A percentile compares a stretch with the other conserved stretches of the same genome.
Evolutionary conservation across 2,113 vertebrate species (phyloP).

Genomic region (Callopanchax toddi): DNA sequence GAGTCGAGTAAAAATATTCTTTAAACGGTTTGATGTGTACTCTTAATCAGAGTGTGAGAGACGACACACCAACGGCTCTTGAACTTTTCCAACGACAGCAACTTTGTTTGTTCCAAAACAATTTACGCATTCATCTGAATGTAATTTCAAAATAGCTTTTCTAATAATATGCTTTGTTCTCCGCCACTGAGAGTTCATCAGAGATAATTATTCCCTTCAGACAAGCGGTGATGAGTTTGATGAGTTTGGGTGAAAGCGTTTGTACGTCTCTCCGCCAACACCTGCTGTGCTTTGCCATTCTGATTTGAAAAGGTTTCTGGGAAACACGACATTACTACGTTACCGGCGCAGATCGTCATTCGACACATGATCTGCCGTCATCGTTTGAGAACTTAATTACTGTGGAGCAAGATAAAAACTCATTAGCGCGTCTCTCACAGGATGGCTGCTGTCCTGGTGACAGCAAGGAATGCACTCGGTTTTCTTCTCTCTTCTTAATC

Average conservation of each 20-base stretch:
- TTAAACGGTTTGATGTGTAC: background rate
- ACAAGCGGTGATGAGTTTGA: slow-evolving; percentile 2
- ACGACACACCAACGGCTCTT: too few species aligned
- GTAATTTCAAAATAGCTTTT: slow-evolving; percentile 21
- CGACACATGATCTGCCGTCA: slow-evolving; percentile 30
- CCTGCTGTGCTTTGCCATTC: slow-evolving; percentile 19
- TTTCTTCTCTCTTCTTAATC: slow-evolving; percentile 36
- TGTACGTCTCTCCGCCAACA: slow-evolving; percentile 3
- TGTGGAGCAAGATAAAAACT: slow-evolving; percentile 48
- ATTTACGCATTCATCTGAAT: slow-evolving; percentile 4
- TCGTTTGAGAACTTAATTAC: slow-evolving; percentile 49
- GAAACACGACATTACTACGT: slow-evolving; percentile 15
- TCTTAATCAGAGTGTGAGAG: too few species aligned
- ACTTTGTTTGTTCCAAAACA: slow-evolving; percentile 20
- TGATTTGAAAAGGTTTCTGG: slow-evolving; percentile 14
- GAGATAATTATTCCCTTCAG: slow-evolving; percentile 48
- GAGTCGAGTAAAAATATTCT: background rate
- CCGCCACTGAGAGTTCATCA: slow-evolving; percentile 30
- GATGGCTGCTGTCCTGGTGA: slow-evolving; percentile 30
- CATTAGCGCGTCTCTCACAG: slow-evolving; percentile 49
- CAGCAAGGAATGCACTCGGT: slow-evolving; percentile 11
- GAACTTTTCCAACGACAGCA: slow-evolving; percentile 4
- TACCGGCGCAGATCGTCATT: slow-evolving; percentile 25
- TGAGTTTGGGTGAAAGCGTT: background rate
- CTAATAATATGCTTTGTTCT: slow-evolving; percentile 31